Conservation (phyloP, 2,113 vertebrate species). For the Melanerpes formicivorus region DNA sequence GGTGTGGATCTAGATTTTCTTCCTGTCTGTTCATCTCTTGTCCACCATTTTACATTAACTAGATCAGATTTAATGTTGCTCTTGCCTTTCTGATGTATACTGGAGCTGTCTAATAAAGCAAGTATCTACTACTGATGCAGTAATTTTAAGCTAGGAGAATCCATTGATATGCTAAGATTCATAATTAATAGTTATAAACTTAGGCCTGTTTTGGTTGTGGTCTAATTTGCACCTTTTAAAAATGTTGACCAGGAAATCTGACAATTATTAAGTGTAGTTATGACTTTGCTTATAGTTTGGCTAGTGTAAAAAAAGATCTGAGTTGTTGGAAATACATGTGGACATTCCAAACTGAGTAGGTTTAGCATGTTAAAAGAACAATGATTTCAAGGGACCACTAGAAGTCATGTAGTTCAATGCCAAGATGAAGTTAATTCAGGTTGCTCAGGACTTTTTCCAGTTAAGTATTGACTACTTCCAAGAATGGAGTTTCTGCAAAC, state of each 20-base stretch:
- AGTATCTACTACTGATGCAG: not conserved
- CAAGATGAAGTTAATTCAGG: not conserved
- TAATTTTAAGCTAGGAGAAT: not conserved
- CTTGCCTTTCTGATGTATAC: not conserved
- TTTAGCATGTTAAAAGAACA: not conserved
- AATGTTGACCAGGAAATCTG: not conserved
- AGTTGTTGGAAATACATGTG: not conserved
- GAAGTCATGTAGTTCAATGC: not conserved
- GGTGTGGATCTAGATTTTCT: not conserved
- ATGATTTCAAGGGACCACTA: not conserved
- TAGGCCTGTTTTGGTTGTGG: not conserved
- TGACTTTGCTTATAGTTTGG: not conserved
- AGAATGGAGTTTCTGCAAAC: not conserved
- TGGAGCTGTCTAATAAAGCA: not conserved
- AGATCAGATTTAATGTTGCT: not conserved
- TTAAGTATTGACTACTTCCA: not conserved
- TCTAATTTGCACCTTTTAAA: not conserved
- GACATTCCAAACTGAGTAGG: not conserved
- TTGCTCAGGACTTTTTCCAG: not conserved
- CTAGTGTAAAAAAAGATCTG: not conserved
- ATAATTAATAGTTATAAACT: not conserved
- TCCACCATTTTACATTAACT: not conserved
- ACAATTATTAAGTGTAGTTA: not conserved
- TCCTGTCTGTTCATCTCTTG: not conserved
- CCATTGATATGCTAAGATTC: not conserved